phyloP scores from a whole-genome alignment of 2,888 invertebrate species.

The Rhagonycha fulva region DNA sequence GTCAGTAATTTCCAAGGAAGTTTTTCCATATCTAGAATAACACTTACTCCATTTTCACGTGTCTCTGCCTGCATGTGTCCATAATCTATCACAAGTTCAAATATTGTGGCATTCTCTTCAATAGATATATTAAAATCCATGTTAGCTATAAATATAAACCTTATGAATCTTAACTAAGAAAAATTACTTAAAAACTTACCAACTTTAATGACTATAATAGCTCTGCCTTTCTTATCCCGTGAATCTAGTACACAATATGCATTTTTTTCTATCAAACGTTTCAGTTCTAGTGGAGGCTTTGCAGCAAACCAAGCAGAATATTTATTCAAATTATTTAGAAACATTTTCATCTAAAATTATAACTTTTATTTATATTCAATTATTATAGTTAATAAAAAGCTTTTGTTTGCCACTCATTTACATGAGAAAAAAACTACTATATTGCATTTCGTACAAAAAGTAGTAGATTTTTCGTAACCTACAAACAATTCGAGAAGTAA shows the following conservation, averaged over 20 bases:
- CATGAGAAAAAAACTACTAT: too few relatives aligned
- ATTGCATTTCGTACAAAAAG: too few relatives aligned
- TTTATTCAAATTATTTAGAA: constrained; percentile 35
- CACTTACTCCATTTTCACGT: constrained; percentile 47
- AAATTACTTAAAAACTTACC: neutral
- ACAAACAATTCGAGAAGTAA: too few relatives aligned
- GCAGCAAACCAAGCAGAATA: constrained; percentile 49
- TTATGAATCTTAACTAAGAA: neutral
- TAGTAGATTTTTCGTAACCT: too few relatives aligned
- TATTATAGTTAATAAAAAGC: too few relatives aligned
- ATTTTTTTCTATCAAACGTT: constrained; percentile 44
- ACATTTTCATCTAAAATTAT: neutral
- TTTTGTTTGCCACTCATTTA: too few relatives aligned
- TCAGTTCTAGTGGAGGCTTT: constrained; percentile 40
- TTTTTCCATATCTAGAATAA: constrained; percentile 48
- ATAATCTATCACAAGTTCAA: neutral
- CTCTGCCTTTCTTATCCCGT: constrained; percentile 48
- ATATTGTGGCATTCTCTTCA: neutral
- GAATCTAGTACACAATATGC: constrained; percentile 43
- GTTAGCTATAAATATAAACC: neutral
- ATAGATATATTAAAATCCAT: neutral
- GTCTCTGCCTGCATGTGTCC: constrained; percentile 37
- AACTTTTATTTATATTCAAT: too few relatives aligned
- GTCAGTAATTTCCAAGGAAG: constrained; percentile 41
- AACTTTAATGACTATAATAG: constrained; percentile 42